These are phyloP conservation scores for Prionailurus viverrinus DNA, from an alignment of 2,113 vertebrate genomes.

Conservation along the genomic window DNA sequence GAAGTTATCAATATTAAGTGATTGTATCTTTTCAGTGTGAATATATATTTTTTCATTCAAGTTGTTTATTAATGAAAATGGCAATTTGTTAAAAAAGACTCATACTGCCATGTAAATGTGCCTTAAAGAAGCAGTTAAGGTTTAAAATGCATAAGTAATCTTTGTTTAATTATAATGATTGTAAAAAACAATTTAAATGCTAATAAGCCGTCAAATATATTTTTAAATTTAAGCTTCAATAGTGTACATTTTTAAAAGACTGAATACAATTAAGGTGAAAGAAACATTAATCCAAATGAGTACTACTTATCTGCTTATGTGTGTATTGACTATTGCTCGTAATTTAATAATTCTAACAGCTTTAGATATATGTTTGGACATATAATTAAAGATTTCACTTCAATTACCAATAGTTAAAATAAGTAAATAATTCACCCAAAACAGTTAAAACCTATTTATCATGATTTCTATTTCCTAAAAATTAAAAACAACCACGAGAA, in stretches of 20 bases:
- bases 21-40: not conserved
- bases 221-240: conserved; percentile 14
- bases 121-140: not conserved
- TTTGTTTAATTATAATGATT: not conserved
- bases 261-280: not conserved
- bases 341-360: not conserved
- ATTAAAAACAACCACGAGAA: not conserved
- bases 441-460: not conserved
- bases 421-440: not conserved
- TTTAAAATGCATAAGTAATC: not conserved
- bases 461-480: not conserved
- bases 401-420: not conserved
- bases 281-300: not conserved
- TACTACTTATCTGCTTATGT: not conserved
- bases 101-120: not conserved
- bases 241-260: not conserved
- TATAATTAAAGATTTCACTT: not conserved
- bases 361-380: not conserved
- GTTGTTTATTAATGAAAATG: conserved; percentile 1
- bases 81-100: not conserved
- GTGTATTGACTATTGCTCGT: not conserved
- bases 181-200: not conserved
- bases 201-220: not conserved
- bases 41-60: conserved; percentile 23
- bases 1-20: not conserved